These are phyloP conservation scores for Apantesis nais DNA, from an alignment of 2,888 invertebrate genomes.

Conservation along the genomic window DNA sequence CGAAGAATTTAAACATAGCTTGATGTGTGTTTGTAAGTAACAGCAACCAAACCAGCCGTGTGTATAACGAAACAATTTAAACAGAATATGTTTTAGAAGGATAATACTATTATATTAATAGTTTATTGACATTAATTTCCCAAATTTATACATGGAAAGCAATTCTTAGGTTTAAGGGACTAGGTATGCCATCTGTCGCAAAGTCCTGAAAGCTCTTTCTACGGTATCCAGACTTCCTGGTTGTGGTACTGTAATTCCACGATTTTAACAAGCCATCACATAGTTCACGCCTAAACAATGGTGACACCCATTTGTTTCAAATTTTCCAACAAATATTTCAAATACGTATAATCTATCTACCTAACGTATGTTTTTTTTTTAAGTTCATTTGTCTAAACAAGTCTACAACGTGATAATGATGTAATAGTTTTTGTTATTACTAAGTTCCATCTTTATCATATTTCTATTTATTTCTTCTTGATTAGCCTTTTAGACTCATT, in stretches of 20 bases:
- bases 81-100: neutral
- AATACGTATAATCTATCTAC: neutral
- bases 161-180: constrained; percentile 26
- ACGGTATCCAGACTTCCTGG: constrained; percentile 37
- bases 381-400: too few species aligned
- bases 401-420: too few species aligned
- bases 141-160: neutral
- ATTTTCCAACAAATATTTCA: neutral
- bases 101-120: constrained; percentile 8
- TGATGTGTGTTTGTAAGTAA: neutral
- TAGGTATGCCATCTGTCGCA: constrained; percentile 70
- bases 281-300: constrained; percentile 32
- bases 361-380: neutral
- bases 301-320: neutral
- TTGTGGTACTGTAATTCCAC: constrained; percentile 31
- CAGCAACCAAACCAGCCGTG: neutral
- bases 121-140: constrained; percentile 11
- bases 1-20: neutral
- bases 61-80: neutral
- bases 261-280: constrained; percentile 25
- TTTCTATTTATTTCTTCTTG: too few species aligned
- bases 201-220: constrained; percentile 53
- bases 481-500: too few species aligned
- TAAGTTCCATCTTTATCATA: too few species aligned
- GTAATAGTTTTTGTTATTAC: too few species aligned